Base-by-base conservation (phyloP, 2,888 invertebrate species). In the Plemyria rubiginata region DNA sequence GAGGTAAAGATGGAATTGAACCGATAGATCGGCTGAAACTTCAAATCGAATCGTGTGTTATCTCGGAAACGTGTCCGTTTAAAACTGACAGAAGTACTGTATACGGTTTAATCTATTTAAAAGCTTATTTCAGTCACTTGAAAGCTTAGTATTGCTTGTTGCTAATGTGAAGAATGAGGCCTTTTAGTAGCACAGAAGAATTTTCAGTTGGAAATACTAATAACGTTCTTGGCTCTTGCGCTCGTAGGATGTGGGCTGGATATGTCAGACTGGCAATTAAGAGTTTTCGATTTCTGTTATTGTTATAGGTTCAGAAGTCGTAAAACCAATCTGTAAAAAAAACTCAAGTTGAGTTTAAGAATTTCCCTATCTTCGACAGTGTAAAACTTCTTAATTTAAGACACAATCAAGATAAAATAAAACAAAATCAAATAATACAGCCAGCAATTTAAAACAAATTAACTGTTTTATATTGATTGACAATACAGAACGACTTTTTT, bases 1-100 rank as follows among this genome's bases (percentile, higher is more conserved):
- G 66, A 59, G 57, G 75, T 82, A 88, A 77, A 80, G 83, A 66
- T 75, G 70, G 82, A 76, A 81, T 76, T 87, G 68, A 73, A 64
- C 60, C 75, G 75, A 65, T 77, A 48, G 62, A 65, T 71, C 72
- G 68, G 70, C 73, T 81, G 78, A 80, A 81, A 83, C 79, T 80
- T 80, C 79, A 81, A 82, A 84, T 84, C 77, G 80, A 85, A 84
- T 86, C 83, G 67, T 83, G 78, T 85, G 85, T 86, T 87, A 89
- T 89, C 88, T 88, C 81, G 74, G 82, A 80, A 79, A 75, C 79
- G 75, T 80, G 80, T 79, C 78, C 78, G 80, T 83, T 81, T 79
- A 77, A 81, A 80, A 78, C 78, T 74, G 81, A 80, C 79, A 77
- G 76, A 72, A 80, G 79, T 72, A 69, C 68, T 59, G 66, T 68